Evolutionary conservation across 2,797 vertebrate species (phyloP).

Genomic region (Scolopax rusticola): DNA sequence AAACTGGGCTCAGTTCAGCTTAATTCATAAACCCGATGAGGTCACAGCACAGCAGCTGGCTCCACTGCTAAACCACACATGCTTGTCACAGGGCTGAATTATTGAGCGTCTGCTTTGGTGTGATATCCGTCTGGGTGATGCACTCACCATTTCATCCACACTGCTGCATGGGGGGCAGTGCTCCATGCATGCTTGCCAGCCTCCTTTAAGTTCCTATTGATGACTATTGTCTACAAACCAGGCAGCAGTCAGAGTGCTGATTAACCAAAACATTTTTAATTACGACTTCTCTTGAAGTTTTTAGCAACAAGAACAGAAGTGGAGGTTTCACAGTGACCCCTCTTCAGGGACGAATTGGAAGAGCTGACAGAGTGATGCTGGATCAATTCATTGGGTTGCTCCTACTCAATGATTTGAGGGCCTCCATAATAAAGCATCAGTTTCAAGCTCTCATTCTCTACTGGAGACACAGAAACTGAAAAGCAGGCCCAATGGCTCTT

Average conservation of each 20-base stretch:
- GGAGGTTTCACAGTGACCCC: neutral
- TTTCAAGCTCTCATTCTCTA: neutral
- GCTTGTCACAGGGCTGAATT: neutral
- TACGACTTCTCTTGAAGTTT: neutral
- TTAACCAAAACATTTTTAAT: neutral
- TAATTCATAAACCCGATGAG: neutral
- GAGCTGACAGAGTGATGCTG: neutral
- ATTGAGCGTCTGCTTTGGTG: neutral
- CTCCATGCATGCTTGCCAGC: neutral
- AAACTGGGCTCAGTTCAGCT: neutral
- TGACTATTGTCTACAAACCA: neutral
- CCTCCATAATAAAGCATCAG: neutral
- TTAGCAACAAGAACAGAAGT: neutral
- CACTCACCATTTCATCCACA: neutral
- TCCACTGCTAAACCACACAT: neutral
- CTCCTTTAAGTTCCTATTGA: neutral
- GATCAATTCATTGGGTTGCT: neutral
- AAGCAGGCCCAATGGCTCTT: neutral
- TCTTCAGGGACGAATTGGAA: neutral
- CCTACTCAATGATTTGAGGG: neutral
- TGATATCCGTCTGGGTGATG: neutral
- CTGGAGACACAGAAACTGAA: neutral
- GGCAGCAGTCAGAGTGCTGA: neutral
- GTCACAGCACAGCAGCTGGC: neutral
- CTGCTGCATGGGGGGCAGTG: neutral